Base-by-base conservation (phyloP, 2,113 vertebrate species). In the Tychaedon coryphoeus region DNA sequence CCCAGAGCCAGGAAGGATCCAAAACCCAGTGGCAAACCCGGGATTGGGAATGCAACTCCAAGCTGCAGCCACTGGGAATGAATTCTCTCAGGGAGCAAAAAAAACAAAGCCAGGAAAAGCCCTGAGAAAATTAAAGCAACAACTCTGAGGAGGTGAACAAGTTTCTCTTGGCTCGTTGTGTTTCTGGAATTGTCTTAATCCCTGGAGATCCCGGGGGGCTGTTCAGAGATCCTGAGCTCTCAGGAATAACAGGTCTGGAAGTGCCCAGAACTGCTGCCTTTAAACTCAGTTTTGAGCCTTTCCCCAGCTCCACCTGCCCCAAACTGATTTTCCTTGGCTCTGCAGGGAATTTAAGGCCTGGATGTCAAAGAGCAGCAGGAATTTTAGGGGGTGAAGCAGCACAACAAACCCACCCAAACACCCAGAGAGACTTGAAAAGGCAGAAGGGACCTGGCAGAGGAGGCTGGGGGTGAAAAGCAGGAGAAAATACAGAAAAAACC, bases 71-170 rank as follows among this genome's bases (percentile, higher is more conserved):
- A 0, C 50, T 8, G 57, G 61, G 76, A 71, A 38, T 3, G 20
- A 48, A 67, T 50, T 50, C 13, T 4, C 36, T 17, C 15, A 0
- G 4, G 40, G 43, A 94, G 65, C 9, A 7, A 2, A 7, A 19
- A 24, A 1, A 25, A 10, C 1, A 66, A 88, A 84, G 54, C 43
- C 76, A 19, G 12, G 0, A 3, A 89, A 92, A 96, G 70, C 77
- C 87, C 84, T 5, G 38, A 33, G 89, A 78, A 91, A 82, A 89
- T 75, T 50, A 90, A 95, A 95, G 87, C 93, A 92, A 85, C 70
- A 95, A 50, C 76, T 85, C 62, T 0, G 20, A 72, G 93, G 61
- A 53, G 76, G 50, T 12, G 91, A 91, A 94, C 84, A 77, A 93
- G 86, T 89, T 95, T 95, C 94, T 91, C 61, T 89, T 89, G 94